These are phyloP conservation scores for Tyrannus savana DNA, from an alignment of 2,113 vertebrate genomes.

Conservation along the genomic window DNA sequence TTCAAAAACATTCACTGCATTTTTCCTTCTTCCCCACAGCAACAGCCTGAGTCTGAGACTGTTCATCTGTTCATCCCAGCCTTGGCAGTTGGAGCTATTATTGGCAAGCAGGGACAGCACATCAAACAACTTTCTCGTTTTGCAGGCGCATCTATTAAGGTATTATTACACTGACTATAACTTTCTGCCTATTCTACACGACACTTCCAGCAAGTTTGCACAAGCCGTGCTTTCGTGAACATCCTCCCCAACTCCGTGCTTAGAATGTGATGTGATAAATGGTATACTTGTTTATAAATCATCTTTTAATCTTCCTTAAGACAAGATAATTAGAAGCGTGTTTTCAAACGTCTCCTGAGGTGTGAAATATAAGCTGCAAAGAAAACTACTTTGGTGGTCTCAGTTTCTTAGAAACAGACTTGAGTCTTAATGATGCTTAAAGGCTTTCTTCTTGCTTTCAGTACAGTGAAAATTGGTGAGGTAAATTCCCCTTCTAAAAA, in stretches of 20 bases:
- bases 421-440: constrained; percentile 27
- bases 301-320: constrained; percentile 66
- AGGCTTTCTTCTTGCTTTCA: constrained; percentile 21
- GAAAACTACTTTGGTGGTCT: constrained; percentile 55
- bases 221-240: background rate
- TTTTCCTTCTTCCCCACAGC: constrained; percentile 69
- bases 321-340: constrained; percentile 70
- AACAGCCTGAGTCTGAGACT: constrained; percentile 92
- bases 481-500: background rate
- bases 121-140: constrained; percentile 99
- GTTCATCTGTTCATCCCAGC: constrained; percentile 98
- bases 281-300: constrained; percentile 64
- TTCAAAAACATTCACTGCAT: constrained; percentile 61
- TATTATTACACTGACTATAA: constrained; percentile 63
- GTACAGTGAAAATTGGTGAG: background rate
- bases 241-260: background rate
- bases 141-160: constrained; percentile 97
- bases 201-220: constrained; percentile 46
- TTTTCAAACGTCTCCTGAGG: constrained; percentile 64
- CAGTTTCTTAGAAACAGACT: constrained; percentile 35
- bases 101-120: constrained; percentile 98
- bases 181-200: constrained; percentile 13
- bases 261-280: constrained; percentile 56
- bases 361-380: constrained; percentile 65
- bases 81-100: constrained; percentile 95